Base-by-base conservation (phyloP, 2,797 vertebrate genomes). In the Aulostomus chinensis region DNA sequence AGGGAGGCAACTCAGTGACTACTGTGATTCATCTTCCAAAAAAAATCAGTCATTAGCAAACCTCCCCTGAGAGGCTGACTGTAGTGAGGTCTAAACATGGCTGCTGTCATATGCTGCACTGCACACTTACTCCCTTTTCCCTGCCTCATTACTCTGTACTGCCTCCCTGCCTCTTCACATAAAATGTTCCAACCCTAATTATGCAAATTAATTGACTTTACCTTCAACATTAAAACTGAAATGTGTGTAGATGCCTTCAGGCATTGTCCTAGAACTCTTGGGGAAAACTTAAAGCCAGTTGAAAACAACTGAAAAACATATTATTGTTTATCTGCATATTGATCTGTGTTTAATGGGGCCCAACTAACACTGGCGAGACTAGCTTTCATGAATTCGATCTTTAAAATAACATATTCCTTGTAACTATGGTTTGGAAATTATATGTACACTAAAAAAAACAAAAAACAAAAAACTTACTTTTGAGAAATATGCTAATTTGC, bases 31-130 rank as follows among this genome's bases (percentile, higher is more conserved):
- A 64, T 68, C 53, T 58, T 36, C 36, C 39, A 62, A 68, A 58
- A 79, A 76, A 78, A 76, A 78, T n/a, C n/a, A 76, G 65, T 78
- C 71, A 79, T 83, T 74, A 78, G 60, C 11, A 18, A 59, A 34
- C 11, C 45, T 76, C 78, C 57, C 50, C 18, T 21, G 66, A 55
- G 65, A 69, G 39, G 49, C 24, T 41, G 45, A 41, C 45, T 37
- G 67, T 46, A 35, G 54, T 58, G 58, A 24, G 46, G 47, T 39
- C 58, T 58, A 68, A 83, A 74, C 77, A 67, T 57, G 77, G 53
- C 55, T 63, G 75, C 65, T 72, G 78, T 78, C 78, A 66, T 34
- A 63, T 49, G 58, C 64, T 2, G 26, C 14, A 21, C 52, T 55
- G 31, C 45, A 61, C 62, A 66, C 63, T 57, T 52, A 52, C 59